These are phyloP conservation scores for Theonella swinhoei DNA, from an alignment of 37 sponge, comb jelly and placozoan genomes.

Conservation along the genomic window DNA sequence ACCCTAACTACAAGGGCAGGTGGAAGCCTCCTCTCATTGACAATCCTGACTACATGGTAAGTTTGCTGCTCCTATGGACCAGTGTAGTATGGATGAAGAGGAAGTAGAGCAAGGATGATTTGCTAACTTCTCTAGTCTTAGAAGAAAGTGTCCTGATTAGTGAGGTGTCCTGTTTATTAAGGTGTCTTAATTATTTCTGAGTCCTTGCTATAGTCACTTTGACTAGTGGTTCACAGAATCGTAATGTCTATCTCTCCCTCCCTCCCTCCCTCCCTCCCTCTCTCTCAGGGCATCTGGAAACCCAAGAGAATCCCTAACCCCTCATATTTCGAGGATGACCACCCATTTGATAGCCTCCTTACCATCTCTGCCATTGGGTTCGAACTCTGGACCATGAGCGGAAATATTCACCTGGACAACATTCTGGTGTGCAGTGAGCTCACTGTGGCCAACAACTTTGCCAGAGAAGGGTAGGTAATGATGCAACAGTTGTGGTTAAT, in stretches of 20 bases:
- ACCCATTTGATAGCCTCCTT: slow-evolving; percentile 73
- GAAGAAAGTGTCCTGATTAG: no score
- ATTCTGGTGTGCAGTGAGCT: slow-evolving; percentile 82
- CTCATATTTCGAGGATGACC: slow-evolving; percentile 84
- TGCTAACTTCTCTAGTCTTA: no score
- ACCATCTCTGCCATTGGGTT: slow-evolving; percentile 89
- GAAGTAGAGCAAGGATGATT: no score
- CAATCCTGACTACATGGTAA: slow-evolving; percentile 92
- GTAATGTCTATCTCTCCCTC: neutral
- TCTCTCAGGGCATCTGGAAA: slow-evolving; percentile 93
- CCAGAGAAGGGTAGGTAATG: slow-evolving; percentile 69
- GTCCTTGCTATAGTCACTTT: neutral
- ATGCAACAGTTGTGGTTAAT: neutral
- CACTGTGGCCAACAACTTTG: slow-evolving; percentile 78
- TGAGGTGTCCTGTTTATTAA: no score
- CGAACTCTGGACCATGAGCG: slow-evolving; percentile 97
- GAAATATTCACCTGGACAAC: slow-evolving; percentile 91
- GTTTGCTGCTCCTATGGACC: neutral
- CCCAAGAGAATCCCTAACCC: slow-evolving; percentile 92
- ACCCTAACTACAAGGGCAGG: slow-evolving; percentile 97
- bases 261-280: no score
- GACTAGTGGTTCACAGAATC: neutral
- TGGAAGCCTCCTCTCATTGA: slow-evolving; percentile 95
- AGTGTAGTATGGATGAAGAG: no score
- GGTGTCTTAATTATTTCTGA: neutral